Conservation (phyloP, 2,797 vertebrate species). For the Sebastolobus alascanus region DNA sequence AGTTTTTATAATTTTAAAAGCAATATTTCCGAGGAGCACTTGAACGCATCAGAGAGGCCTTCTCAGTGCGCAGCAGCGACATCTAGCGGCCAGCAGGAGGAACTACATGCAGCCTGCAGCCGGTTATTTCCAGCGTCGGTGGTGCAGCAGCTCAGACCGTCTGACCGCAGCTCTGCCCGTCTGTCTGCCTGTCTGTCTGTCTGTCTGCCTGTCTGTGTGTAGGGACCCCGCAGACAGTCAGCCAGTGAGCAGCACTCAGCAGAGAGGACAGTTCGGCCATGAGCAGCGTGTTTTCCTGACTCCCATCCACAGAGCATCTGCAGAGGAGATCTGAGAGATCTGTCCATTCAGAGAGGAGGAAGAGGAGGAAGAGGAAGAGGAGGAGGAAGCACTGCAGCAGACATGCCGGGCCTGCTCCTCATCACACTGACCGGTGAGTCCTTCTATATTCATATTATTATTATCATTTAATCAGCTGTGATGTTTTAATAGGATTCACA, state of each 20-base stretch:
- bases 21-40: neutral
- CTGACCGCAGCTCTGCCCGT: conserved; percentile 14
- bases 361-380: too few species aligned
- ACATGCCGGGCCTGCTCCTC: conserved; percentile 62
- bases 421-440: conserved; percentile 68
- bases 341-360: conserved; percentile 10
- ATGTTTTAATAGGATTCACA: too few species aligned
- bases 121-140: conserved; percentile 23
- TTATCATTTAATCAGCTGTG: neutral
- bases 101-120: conserved; percentile 4
- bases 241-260: neutral
- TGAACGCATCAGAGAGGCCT: neutral
- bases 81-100: neutral
- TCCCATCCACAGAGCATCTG: conserved; percentile 34
- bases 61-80: conserved; percentile 10
- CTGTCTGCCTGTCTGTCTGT: neutral
- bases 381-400: conserved; percentile 65
- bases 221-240: conserved; percentile 9
- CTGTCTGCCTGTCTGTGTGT: neutral
- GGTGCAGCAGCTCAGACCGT: conserved; percentile 50
- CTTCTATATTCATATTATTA: neutral
- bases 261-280: conserved; percentile 21
- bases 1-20: too few species aligned
- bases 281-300: conserved; percentile 38
- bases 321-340: conserved; percentile 14